Conservation (phyloP, 2,888 invertebrate genomes). For the Gymnocheta viridis region DNA sequence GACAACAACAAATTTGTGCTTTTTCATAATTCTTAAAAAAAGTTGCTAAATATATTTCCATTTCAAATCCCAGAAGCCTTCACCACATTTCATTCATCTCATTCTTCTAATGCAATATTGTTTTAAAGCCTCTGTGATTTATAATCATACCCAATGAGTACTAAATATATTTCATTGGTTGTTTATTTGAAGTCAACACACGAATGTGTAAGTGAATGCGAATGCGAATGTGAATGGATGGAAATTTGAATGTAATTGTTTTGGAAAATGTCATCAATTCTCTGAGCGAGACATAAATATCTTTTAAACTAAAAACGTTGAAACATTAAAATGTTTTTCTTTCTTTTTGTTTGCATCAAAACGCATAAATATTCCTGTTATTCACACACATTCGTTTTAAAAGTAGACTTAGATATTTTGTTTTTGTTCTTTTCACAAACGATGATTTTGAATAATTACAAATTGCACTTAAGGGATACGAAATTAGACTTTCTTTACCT, state of each 20-base stretch:
- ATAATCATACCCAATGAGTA: conserved; percentile 32
- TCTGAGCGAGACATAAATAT: conserved; percentile 61
- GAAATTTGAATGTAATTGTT: conserved; percentile 62
- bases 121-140: conserved; percentile 54
- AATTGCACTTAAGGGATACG: conserved; percentile 75
- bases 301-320: conserved; percentile 47
- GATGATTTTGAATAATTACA: conserved; percentile 78
- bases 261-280: conserved; percentile 68
- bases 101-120: conserved; percentile 19
- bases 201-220: conserved; percentile 30
- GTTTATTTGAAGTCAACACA: conserved; percentile 47
- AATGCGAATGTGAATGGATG: conserved; percentile 26
- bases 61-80: not conserved
- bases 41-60: not conserved
- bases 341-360: conserved; percentile 36
- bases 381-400: conserved; percentile 8
- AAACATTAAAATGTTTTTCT: conserved; percentile 47
- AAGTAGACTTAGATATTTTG: conserved; percentile 5
- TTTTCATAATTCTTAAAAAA: not conserved
- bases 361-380: conserved; percentile 34
- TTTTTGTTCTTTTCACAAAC: conserved; percentile 59
- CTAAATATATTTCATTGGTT: conserved; percentile 4
- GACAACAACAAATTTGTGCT: not conserved
- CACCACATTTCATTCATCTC: conserved; percentile 40
- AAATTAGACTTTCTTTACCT: conserved; percentile 62